Conservation (phyloP, 2,888 invertebrate species). For the Dryobotodes eremita region DNA sequence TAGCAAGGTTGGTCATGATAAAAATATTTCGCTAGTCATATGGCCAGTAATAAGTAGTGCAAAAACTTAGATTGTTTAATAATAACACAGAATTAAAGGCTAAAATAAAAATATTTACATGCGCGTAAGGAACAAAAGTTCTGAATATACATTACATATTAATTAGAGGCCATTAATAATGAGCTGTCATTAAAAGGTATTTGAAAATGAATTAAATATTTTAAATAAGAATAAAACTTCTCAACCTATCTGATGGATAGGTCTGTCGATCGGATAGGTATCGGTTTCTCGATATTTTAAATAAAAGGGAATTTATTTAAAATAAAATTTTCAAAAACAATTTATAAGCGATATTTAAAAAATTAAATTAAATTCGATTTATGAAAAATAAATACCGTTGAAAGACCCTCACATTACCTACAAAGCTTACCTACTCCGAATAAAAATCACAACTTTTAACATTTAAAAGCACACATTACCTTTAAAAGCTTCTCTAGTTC, state of each 20-base stretch:
- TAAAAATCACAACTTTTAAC: conserved; percentile 5
- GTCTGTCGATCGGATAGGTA: no score
- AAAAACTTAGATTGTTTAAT: conserved; percentile 35
- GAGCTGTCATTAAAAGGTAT: background rate
- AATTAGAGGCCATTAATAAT: background rate
- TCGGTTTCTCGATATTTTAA: conserved; percentile 6
- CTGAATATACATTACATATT: no score
- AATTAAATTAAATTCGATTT: background rate
- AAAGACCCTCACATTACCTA: background rate
- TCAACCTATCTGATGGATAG: background rate
- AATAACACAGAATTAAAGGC: conserved; percentile 15
- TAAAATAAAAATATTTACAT: background rate
- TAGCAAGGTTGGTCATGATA: conserved; percentile 58
- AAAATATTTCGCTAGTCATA: conserved; percentile 62
- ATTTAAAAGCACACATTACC: background rate
- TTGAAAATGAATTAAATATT: background rate
- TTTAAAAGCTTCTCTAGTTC: background rate
- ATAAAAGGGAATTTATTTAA: background rate
- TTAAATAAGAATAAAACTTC: background rate
- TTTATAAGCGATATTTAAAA: background rate
- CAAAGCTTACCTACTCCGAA: conserved; percentile 14
- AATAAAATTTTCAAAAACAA: background rate
- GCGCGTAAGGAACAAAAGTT: background rate
- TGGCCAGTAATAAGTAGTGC: background rate
- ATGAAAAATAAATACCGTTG: background rate